phyloP scores from a whole-genome alignment of 2,797 vertebrate genomes.

The Tenualosa thibaudeaui region DNA sequence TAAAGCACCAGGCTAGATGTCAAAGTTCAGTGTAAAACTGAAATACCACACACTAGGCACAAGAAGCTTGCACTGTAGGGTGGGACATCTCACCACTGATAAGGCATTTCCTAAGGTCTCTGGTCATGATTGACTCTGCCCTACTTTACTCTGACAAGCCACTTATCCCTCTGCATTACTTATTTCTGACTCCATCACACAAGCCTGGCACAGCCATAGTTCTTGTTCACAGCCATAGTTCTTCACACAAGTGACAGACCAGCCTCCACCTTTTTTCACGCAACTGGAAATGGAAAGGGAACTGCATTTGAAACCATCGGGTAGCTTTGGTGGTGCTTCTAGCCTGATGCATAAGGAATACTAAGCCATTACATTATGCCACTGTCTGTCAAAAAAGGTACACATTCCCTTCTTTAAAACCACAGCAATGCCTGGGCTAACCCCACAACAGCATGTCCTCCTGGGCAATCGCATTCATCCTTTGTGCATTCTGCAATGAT shows the following conservation, averaged over 20 bases:
- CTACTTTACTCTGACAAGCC: slow-evolving; percentile 10
- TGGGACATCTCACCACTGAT: not conserved
- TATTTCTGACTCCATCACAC: slow-evolving; percentile 9
- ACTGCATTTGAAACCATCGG: too few relatives aligned
- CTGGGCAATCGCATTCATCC: not conserved
- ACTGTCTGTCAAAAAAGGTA: not conserved
- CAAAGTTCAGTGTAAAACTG: too few relatives aligned
- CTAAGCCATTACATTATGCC: not conserved
- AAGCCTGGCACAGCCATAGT: not conserved
- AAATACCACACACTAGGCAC: too few relatives aligned
- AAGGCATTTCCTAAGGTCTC: slow-evolving; percentile 1
- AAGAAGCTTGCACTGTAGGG: too few relatives aligned
- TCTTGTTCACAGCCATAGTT: too few relatives aligned
- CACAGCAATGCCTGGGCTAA: not conserved
- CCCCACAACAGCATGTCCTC: not conserved
- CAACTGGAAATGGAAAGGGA: too few relatives aligned
- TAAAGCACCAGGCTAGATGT: too few relatives aligned
- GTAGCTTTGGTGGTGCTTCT: too few relatives aligned
- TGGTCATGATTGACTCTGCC: slow-evolving; percentile 3
- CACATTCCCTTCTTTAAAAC: not conserved
- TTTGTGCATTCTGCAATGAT: not conserved
- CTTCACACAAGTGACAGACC: too few relatives aligned
- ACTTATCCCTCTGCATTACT: slow-evolving; percentile 10
- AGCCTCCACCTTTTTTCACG: too few relatives aligned
- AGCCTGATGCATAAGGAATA: too few relatives aligned